Evolutionary conservation across 2,888 invertebrate species (phyloP).

Genomic region (Himalopsyche anomala): DNA sequence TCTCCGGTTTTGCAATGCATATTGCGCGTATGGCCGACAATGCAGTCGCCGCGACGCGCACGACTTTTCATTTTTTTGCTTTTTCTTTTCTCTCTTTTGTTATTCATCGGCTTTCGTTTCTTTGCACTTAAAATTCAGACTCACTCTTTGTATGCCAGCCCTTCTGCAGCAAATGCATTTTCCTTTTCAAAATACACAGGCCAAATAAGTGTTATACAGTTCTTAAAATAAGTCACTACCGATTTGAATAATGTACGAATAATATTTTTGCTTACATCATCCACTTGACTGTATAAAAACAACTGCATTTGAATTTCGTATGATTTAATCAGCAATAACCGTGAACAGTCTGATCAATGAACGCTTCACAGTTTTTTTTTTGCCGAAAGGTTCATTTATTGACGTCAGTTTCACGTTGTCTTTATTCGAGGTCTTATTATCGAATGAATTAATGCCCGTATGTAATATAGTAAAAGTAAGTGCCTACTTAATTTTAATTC

Average conservation of each 20-base stretch:
- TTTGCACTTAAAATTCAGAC: background rate
- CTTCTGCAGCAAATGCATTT: background rate
- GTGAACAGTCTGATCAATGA: too few species aligned
- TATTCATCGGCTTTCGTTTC: slow-evolving; percentile 9
- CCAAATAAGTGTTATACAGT: too few species aligned
- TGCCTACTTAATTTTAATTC: slow-evolving; percentile 12
- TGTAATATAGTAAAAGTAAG: background rate
- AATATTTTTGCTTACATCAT: too few species aligned
- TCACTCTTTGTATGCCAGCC: background rate
- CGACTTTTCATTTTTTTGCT: slow-evolving; percentile 12
- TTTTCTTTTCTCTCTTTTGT: slow-evolving; percentile 5
- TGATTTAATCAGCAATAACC: too few species aligned
- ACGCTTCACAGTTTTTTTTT: too few species aligned
- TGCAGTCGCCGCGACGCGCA: slow-evolving; percentile 26
- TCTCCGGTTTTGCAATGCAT: background rate
- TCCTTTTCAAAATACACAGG: background rate
- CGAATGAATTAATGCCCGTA: slow-evolving; percentile 4
- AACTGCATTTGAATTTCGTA: too few species aligned
- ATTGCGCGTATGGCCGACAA: slow-evolving; percentile 17
- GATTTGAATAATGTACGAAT: too few species aligned
- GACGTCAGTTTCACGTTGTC: background rate
- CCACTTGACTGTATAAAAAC: too few species aligned
- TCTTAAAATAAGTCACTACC: too few species aligned
- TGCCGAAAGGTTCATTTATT: background rate
- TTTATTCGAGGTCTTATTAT: background rate